Percentiles rank a stretch among this genome's conserved stretches.
Evolutionary conservation across 2,797 vertebrate species (phyloP).

Genomic region (Chelmon rostratus): DNA sequence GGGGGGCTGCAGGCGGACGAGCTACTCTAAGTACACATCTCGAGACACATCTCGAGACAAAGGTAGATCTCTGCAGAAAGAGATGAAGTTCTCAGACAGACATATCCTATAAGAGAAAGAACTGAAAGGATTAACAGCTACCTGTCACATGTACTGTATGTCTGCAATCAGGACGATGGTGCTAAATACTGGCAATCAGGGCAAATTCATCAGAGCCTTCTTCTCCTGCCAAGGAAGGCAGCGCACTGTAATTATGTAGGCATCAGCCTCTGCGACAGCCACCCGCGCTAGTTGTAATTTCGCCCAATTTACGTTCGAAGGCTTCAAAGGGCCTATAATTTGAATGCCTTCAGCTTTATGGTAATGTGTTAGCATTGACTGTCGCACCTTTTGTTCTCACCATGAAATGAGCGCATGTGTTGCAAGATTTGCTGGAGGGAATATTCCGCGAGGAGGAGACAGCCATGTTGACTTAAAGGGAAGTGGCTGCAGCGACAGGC

Average conservation of each 20-base stretch:
- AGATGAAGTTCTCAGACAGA: slow-evolving; percentile 23
- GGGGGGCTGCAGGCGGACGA: slow-evolving; percentile 10
- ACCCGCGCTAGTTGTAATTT: slow-evolving; percentile 85
- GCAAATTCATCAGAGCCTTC: slow-evolving; percentile 82
- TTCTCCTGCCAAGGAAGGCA: slow-evolving; percentile 72
- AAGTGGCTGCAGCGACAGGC: neutral
- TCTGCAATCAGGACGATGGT: slow-evolving; percentile 76
- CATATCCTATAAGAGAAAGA: slow-evolving; percentile 29
- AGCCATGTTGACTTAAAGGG: slow-evolving; percentile 18
- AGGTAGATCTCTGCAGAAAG: slow-evolving; percentile 25
- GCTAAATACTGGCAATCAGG: slow-evolving; percentile 87
- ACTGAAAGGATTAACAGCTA: slow-evolving; percentile 61
- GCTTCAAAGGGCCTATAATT: slow-evolving; percentile 85
- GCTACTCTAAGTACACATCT: slow-evolving; percentile 17
- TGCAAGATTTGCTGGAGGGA: slow-evolving; percentile 34
- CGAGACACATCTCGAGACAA: slow-evolving; percentile 9
- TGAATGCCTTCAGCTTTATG: slow-evolving; percentile 85
- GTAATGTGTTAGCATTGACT: slow-evolving; percentile 79
- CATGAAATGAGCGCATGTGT: slow-evolving; percentile 45
- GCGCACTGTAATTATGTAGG: slow-evolving; percentile 85
- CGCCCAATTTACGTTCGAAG: slow-evolving; percentile 83
- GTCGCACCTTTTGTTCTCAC: slow-evolving; percentile 67
- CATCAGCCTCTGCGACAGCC: slow-evolving; percentile 82
- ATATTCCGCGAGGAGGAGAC: slow-evolving; percentile 3
- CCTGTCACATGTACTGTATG: slow-evolving; percentile 70